Evolutionary conservation across 2,888 invertebrate species (phyloP), one percentile per base, ranked within the genome.

Genomic region (Chymomyza caudatula): DNA sequence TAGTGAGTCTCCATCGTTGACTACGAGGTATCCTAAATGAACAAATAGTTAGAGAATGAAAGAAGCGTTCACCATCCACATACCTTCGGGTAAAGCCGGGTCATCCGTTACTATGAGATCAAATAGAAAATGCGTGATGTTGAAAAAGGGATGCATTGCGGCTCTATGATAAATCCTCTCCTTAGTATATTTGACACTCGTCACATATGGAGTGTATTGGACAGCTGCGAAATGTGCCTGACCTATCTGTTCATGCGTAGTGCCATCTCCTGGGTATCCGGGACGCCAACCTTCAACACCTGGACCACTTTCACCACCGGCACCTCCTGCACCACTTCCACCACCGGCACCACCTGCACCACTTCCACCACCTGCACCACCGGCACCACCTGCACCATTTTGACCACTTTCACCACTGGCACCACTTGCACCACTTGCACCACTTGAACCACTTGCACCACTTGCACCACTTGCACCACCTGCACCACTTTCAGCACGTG

Each of bases 1-100:
- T 44, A 90, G 64, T 37, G 60, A 49, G 20, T 85, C 70, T 55
- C 77, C 69, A 72, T 88, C 75, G 64, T 77, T 80, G 54, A 88
- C 67, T 62, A 77, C 78, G 73, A 91, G 77, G 80, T 89, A 90
- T 61, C 89, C 89, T 89, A 57, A 0, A 1, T 13, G 17, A 15
- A 54, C 44, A 15, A 20, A 19, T 11, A n/a, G 1, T 4, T 11
- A 37, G 11, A 37, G 11, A 3, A 20, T 4, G 19, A 4, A 5
- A n/a, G 0, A 42, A 3, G 3, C 3, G 4, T 2, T 1, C 4
- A 42, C 22, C n/a, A 4, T 4, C 8, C 47, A 57, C 58, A 57
- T 42, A 68, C 73, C 61, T 6, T 47, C 42, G 3, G 69, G 73
- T 19, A 76, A 3, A 1, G 63, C 20, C 2, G 65, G 68, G 11